phyloP scores from a whole-genome alignment of 2,797 vertebrate genomes.

The Tinamus major region DNA sequence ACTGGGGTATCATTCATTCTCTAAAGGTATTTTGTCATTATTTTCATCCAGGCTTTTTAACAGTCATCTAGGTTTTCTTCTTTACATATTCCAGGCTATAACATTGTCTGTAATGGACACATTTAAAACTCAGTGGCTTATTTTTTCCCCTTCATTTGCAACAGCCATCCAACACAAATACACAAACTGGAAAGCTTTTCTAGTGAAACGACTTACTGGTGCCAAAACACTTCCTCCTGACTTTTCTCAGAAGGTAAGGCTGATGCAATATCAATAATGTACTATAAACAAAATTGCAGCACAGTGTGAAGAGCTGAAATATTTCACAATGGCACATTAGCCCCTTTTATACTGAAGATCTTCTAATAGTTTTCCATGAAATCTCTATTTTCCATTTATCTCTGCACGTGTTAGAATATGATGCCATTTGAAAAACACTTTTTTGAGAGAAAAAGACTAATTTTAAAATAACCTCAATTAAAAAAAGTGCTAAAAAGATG shows the following conservation, averaged over 20 bases:
- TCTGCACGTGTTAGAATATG: neutral
- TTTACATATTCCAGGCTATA: constrained; percentile 56
- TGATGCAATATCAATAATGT: constrained; percentile 23
- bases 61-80: constrained; percentile 53
- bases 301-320: constrained; percentile 24
- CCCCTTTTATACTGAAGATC: neutral
- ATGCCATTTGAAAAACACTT: constrained; percentile 3
- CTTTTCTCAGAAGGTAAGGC: constrained; percentile 92
- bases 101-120: constrained; percentile 25
- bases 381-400: neutral
- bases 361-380: constrained; percentile 9
- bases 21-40: constrained; percentile 39
- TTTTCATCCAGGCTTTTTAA: constrained; percentile 37
- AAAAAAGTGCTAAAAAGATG: neutral
- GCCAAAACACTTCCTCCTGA: constrained; percentile 98
- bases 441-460: neutral
- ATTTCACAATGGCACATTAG: neutral
- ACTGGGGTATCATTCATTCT: constrained; percentile 26
- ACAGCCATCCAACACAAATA: constrained; percentile 97
- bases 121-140: constrained; percentile 60
- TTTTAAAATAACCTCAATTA: neutral
- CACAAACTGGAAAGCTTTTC: constrained; percentile 98
- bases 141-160: constrained; percentile 66
- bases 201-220: constrained; percentile 98
- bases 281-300: constrained; percentile 3